A percentile compares a stretch with the other conserved stretches of the same genome.
These are phyloP conservation scores for Paradoxurus hermaphroditus DNA, from an alignment of 2,113 vertebrate species.

Conservation along the genomic window DNA sequence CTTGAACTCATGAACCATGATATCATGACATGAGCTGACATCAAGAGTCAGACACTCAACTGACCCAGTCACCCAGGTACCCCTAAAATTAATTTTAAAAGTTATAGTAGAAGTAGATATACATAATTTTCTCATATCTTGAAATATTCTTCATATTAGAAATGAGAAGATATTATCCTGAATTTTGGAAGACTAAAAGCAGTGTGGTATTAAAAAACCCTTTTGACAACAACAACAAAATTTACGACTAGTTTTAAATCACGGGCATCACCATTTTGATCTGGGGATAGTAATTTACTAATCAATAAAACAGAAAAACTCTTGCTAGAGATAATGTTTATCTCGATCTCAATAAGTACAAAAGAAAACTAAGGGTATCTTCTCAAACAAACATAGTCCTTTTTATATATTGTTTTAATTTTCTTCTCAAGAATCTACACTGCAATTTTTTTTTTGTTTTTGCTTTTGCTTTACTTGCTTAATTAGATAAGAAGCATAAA, in stretches of 20 bases:
- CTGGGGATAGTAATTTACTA: not conserved
- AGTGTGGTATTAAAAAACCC: not conserved
- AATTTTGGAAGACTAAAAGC: not conserved
- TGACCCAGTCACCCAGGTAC: no score
- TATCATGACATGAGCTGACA: no score
- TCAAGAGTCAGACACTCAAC: no score
- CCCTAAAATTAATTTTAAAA: not conserved
- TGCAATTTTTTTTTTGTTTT: not conserved
- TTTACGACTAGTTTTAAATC: not conserved
- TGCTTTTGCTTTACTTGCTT: not conserved
- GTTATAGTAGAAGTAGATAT: not conserved
- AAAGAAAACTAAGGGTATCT: not conserved
- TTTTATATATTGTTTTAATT: constrained; percentile 17
- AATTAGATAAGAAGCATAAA: not conserved
- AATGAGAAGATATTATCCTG: not conserved
- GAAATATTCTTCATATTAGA: not conserved
- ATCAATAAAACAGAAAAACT: not conserved
- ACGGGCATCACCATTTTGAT: not conserved
- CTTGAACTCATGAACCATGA: no score
- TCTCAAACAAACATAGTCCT: not conserved
- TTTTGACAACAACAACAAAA: not conserved
- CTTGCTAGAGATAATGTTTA: not conserved
- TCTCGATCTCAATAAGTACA: not conserved
- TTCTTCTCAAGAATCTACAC: not conserved
- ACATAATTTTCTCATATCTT: not conserved